These are phyloP conservation scores for Exephanes ischioxanthus DNA, from an alignment of 2,888 invertebrate genomes.

Conservation along the genomic window DNA sequence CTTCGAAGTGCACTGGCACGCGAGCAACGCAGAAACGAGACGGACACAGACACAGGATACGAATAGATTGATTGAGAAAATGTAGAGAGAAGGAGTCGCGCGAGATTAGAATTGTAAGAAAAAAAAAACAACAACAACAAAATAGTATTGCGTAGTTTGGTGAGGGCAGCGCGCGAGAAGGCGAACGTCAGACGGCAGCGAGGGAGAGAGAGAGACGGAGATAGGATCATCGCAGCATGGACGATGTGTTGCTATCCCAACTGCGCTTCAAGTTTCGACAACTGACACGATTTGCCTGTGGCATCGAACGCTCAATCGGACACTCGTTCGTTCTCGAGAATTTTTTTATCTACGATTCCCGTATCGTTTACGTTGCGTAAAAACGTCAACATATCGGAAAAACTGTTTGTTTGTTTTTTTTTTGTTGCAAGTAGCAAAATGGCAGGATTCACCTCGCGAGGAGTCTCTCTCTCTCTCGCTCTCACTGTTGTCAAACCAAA, in stretches of 20 bases:
- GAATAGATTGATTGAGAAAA: not conserved
- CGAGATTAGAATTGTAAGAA: constrained; percentile 7
- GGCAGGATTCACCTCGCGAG: constrained; percentile 62
- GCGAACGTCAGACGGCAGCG: constrained; percentile 12
- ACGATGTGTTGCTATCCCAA: constrained; percentile 69
- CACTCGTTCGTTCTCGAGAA: constrained; percentile 20
- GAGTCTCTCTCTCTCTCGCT: constrained; percentile 11
- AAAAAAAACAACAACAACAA: constrained; percentile 55
- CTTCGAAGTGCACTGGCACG: constrained; percentile 16
- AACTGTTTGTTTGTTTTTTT: not conserved
- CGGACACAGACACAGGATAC: not conserved
- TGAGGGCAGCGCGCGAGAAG: constrained; percentile 53
- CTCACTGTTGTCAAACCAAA: constrained; percentile 72
- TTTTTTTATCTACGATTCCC: not conserved
- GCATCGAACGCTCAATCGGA: constrained; percentile 42
- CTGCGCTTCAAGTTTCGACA: constrained; percentile 67
- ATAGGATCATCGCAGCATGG: constrained; percentile 63
- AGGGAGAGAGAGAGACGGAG: constrained; percentile 28
- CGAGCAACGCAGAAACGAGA: not conserved
- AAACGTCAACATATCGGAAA: not conserved
- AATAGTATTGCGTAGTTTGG: constrained; percentile 71
- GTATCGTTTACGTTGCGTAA: not conserved
- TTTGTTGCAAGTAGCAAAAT: constrained; percentile 71
- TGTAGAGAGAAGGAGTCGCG: constrained; percentile 2
- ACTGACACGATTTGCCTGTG: constrained; percentile 48